phyloP scores from a whole-genome alignment of 2,888 invertebrate genomes.

The Itoplectis maculator region DNA sequence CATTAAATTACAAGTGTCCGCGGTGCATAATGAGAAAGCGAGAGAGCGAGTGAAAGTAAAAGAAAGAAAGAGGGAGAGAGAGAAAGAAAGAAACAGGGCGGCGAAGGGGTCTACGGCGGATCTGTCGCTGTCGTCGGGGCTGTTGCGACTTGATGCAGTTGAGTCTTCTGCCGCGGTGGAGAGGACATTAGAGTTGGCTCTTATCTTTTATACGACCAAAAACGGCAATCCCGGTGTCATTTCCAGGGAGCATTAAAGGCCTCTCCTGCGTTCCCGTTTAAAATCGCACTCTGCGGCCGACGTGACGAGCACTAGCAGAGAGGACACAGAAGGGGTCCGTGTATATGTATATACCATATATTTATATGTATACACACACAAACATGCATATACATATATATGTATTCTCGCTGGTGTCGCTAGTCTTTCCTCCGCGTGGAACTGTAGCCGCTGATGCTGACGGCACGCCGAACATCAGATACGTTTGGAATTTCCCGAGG shows the following conservation, averaged over 20 bases:
- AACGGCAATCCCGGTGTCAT: constrained; percentile 35
- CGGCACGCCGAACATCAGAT: constrained; percentile 64
- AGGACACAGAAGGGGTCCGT: not conserved
- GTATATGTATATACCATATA: constrained; percentile 13
- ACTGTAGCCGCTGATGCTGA: constrained; percentile 28
- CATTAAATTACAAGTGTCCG: constrained; percentile 27
- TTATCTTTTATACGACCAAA: constrained; percentile 38
- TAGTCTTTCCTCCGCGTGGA: not conserved
- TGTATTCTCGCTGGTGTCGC: not conserved
- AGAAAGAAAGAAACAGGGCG: too few species aligned
- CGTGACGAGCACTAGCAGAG: not conserved
- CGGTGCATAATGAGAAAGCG: constrained; percentile 22
- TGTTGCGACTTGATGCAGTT: constrained; percentile 29
- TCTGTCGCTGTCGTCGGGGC: constrained; percentile 15
- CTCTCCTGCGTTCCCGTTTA: constrained; percentile 18
- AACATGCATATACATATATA: too few species aligned
- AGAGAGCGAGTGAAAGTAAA: not conserved
- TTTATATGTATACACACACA: too few species aligned
- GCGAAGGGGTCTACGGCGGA: not conserved
- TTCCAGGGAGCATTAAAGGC: constrained; percentile 25
- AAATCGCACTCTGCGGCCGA: constrained; percentile 16
- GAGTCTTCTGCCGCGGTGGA: not conserved
- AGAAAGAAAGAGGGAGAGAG: too few species aligned
- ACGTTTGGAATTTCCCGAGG: constrained; percentile 66
- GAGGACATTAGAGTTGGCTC: constrained; percentile 24